Conservation (phyloP, 2,797 vertebrate species). For the Acropternis orthonyx region DNA sequence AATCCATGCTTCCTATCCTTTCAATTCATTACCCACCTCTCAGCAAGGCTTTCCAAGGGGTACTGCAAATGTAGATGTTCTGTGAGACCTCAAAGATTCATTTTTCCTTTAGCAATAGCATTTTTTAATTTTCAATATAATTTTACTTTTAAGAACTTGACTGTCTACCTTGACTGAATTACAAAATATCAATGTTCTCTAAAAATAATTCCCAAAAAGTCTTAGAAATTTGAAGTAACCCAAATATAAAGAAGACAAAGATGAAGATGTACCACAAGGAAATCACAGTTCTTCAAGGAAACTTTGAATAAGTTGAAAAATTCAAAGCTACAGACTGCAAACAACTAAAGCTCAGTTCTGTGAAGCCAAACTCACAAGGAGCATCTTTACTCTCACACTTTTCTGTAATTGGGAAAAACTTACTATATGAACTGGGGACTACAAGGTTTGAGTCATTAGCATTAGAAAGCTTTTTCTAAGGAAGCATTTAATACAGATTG, state of each 20-base stretch:
- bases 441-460: background rate
- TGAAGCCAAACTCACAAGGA: background rate
- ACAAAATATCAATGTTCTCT: background rate
- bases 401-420: background rate
- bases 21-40: background rate
- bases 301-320: background rate
- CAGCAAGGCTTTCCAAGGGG: background rate
- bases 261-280: background rate
- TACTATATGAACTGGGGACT: background rate
- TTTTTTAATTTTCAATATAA: slow-evolving; percentile 13
- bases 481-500: background rate
- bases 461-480: background rate
- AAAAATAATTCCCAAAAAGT: background rate
- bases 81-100: background rate
- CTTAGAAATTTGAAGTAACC: background rate
- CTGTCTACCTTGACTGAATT: background rate
- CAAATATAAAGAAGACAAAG: background rate
- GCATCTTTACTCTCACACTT: background rate
- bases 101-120: background rate
- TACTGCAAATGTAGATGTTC: background rate
- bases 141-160: background rate
- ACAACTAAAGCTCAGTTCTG: background rate
- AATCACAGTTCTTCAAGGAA: background rate
- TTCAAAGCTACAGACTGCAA: background rate
- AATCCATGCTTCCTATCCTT: background rate